These are phyloP conservation scores for Dufourea novaeangliae DNA, from an alignment of 1,140 invertebrate genomes.

Conservation along the genomic window DNA sequence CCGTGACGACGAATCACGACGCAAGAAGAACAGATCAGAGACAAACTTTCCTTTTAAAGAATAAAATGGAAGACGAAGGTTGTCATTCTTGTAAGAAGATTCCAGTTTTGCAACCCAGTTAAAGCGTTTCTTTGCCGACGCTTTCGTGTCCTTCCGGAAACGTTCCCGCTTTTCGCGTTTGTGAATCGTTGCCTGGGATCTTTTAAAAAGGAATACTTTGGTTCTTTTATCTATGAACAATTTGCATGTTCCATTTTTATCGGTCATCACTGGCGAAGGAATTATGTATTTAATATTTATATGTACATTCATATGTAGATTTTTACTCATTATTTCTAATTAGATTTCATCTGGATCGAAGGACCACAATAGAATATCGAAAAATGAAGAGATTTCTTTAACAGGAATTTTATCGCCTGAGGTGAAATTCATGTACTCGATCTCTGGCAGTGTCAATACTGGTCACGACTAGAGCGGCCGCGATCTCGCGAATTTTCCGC, in stretches of 20 bases:
- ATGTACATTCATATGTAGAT: no score
- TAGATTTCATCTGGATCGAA: no score
- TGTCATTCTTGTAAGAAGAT: conserved; percentile 6
- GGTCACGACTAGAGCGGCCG: neutral
- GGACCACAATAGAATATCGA: no score
- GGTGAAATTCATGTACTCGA: neutral
- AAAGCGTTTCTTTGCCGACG: neutral
- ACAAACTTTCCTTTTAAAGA: conserved; percentile 2
- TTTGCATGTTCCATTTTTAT: no score
- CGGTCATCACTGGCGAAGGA: no score
- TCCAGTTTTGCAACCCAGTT: conserved; percentile 8
- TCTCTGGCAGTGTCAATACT: neutral
- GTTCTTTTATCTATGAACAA: neutral
- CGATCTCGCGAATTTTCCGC: conserved; percentile 1
- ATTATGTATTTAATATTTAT: no score
- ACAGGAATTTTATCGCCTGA: neutral
- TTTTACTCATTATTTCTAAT: no score
- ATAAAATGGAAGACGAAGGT: neutral
- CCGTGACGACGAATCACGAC: neutral
- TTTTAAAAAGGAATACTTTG: neutral
- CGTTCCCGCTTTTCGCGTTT: neutral
- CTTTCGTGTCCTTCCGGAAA: no score
- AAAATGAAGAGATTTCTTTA: neutral
- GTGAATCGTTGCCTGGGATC: neutral
- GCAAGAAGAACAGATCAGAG: conserved; percentile 9